Base-by-base conservation (phyloP, 2,113 vertebrate genomes). In the Nymphicus hollandicus region DNA sequence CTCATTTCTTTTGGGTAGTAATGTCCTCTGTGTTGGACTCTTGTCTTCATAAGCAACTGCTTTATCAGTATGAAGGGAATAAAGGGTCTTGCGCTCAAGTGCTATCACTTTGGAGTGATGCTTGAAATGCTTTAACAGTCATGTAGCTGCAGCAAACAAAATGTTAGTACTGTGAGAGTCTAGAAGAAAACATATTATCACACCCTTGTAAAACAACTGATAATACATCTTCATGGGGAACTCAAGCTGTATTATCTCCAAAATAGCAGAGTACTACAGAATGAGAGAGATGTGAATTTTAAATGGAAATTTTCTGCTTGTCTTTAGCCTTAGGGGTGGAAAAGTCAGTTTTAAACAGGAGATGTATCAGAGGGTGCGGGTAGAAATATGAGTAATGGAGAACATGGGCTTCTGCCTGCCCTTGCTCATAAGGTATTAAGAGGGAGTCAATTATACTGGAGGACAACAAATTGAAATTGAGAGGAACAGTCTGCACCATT, bases 401-500 rank as follows among this genome's bases (percentile, higher is more conserved):
- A 88, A 79, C 47, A 49, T 61, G 29, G 47, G n/a, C 47, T 92
- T 73, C 64, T 88, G 39, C 61, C 49, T 96, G 80, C 76, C 82
- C 72, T 81, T 52, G 72, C 41, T 90, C 20, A 27, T 77, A 22
- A 83, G 50, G 31, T 35, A 44, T 81, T 90, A 91, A 77, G 49
- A 85, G 61, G 44, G 56, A 79, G 72, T 91, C 89, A 91, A 33
- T 94, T 93, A 78, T 63, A 28, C 10, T 31, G 46, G 35, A 81
- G 86, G 35, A 81, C 69, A 93, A 52, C 68, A 86, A 94, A 93
- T 79, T 81, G 82, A 95, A 95, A 96, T 84, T 44, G 65, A 86
- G 90, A 81, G 69, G 72, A 77, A 29, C 41, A 87, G 61, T 78
- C 52, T 72, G 77, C 61, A 49, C 88, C 66, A 72, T 94, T 94